Evolutionary conservation across 2,888 invertebrate genomes (phyloP).

Genomic region (Platynereis dumerilii): DNA sequence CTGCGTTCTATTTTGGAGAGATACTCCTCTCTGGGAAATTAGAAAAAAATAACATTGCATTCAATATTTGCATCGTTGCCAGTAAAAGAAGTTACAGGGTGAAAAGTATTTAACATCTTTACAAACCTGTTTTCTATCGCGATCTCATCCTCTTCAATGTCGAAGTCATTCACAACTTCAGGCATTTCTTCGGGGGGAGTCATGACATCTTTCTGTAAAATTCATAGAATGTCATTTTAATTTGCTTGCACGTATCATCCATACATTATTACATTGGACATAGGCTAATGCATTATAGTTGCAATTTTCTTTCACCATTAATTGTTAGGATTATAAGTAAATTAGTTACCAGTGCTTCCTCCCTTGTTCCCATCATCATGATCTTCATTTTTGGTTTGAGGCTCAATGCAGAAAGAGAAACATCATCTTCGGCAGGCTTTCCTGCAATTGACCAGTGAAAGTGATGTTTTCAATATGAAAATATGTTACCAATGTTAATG

Average conservation of each 20-base stretch:
- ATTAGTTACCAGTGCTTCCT: constrained; percentile 72
- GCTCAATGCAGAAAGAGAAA: constrained; percentile 76
- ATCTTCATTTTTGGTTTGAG: constrained; percentile 88
- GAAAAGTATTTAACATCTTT: background rate
- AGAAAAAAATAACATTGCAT: background rate
- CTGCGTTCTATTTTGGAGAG: constrained; percentile 73
- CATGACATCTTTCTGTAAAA: constrained; percentile 73
- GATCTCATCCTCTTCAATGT: constrained; percentile 80
- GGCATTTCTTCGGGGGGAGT: constrained; percentile 81
- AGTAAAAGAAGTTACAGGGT: no score
- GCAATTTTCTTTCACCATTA: no score
- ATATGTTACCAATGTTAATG: no score
- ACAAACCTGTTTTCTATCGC: constrained; percentile 59
- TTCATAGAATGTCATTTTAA: no score
- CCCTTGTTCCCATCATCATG: constrained; percentile 96
- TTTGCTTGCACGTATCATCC: no score
- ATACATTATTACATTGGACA: background rate
- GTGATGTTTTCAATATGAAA: no score
- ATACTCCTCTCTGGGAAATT: constrained; percentile 63
- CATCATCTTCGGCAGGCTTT: constrained; percentile 82
- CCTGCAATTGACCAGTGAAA: no score
- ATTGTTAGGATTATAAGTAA: no score
- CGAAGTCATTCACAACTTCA: constrained; percentile 87
- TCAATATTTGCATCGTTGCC: no score
- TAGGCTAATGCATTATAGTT: no score